Conservation (phyloP, 1,140 invertebrate genomes). For the Mamestra configurata region DNA sequence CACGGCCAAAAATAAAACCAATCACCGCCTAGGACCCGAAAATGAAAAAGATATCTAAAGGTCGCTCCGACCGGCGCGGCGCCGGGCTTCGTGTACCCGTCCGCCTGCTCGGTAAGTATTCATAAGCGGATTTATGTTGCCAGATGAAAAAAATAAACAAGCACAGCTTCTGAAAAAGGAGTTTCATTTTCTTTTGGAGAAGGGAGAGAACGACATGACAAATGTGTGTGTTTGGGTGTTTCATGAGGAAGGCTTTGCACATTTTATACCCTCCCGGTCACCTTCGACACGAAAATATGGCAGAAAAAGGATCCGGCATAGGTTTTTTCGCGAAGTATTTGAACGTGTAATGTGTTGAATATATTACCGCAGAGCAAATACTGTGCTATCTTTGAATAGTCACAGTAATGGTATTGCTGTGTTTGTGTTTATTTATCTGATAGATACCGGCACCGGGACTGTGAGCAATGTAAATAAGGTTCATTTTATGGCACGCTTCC, state of each 20-base stretch:
- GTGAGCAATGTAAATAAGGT: neutral
- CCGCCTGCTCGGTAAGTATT: constrained; percentile 21
- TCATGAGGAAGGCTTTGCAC: constrained; percentile 21
- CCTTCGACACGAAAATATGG: neutral
- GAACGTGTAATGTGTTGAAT: constrained; percentile 3
- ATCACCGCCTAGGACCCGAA: neutral
- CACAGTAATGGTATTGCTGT: constrained; percentile 2
- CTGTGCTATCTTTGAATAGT: neutral
- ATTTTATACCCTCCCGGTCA: constrained; percentile 23
- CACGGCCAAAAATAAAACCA: neutral
- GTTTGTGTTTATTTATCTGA: constrained; percentile 8
- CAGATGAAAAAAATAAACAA: constrained; percentile 41
- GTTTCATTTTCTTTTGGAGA: constrained; percentile 12
- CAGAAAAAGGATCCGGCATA: neutral
- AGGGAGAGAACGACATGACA: neutral
- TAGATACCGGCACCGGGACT: neutral
- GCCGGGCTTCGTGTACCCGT: neutral
- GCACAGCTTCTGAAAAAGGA: neutral
- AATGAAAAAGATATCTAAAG: neutral
- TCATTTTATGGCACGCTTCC: neutral
- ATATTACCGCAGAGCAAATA: neutral
- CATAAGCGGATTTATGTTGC: constrained; percentile 38
- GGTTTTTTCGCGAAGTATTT: neutral
- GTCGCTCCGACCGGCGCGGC: neutral
- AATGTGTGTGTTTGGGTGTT: constrained; percentile 39